These are phyloP conservation scores for Andrena dorsata DNA, from an alignment of 2,888 invertebrate genomes.

Conservation along the genomic window DNA sequence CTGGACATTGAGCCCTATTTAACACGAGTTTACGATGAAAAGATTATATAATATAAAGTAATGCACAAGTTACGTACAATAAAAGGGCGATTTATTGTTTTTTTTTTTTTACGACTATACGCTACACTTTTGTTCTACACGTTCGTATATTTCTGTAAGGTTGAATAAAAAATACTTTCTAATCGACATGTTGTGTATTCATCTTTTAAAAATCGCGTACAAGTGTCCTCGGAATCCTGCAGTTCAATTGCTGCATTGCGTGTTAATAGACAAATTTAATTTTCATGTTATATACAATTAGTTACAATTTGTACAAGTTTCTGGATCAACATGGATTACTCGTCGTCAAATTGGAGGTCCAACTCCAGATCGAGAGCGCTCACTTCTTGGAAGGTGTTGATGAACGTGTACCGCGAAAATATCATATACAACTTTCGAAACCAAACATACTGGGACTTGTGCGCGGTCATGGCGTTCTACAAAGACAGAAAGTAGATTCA, in stretches of 20 bases:
- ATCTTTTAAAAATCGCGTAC: conserved; percentile 33
- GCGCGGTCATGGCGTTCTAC: conserved; percentile 93
- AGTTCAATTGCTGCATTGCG: conserved; percentile 6
- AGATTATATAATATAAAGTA: conserved; percentile 14
- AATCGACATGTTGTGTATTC: conserved; percentile 33
- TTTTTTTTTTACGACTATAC: conserved; percentile 27
- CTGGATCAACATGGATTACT: conserved; percentile 40
- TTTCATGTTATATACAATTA: conserved; percentile 66
- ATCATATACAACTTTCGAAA: conserved; percentile 95
- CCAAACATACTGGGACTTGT: conserved; percentile 98
- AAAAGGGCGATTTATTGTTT: conserved; percentile 54
- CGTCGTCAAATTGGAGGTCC: conserved; percentile 90
- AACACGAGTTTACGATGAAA: conserved; percentile 17
- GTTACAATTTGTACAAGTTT: conserved; percentile 71
- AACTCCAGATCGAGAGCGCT: conserved; percentile 91
- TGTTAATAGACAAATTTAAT: conserved; percentile 54
- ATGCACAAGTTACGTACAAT: conserved; percentile 33
- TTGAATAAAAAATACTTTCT: conserved; percentile 65
- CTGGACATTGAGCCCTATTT: conserved; percentile 33
- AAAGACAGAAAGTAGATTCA: conserved; percentile 59
- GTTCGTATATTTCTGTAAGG: conserved; percentile 60
- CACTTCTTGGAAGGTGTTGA: conserved; percentile 94
- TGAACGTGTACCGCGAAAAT: conserved; percentile 95
- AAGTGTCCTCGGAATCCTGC: conserved; percentile 8
- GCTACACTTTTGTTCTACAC: conserved; percentile 43